Base-by-base conservation (phyloP, 2,797 vertebrate species). In the Pempheris klunzingeri region DNA sequence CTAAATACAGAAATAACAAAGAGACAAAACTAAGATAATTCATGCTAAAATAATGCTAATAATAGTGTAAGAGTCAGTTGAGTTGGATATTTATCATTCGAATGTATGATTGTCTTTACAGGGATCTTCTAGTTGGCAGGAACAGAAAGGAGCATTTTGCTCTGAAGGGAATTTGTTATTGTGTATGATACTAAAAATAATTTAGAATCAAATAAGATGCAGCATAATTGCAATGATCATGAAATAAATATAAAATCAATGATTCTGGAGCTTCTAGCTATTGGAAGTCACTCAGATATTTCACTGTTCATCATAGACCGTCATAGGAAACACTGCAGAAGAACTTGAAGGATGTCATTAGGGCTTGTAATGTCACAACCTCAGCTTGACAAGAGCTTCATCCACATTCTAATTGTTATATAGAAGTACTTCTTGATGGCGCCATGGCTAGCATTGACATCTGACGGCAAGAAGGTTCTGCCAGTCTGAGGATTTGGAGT, bases 191-290 rank as follows among this genome's bases (percentile, higher is more conserved):
- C 4, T 50, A n/a, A 44, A 61, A 52, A 39, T 15, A 24, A 39
- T 41, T 38, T 52, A 32, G 44, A 7, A 43, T 46, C 20, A 49
- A 65, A 46, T 53, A 10, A 74, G 62, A 61, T 62, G 18, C 17
- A 24, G 17, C 30, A 52, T 26, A 55, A 65, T 64, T 32, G 36
- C 52, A 50, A 24, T 57, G 26, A 59, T 22, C 22, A 38, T 14
- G 26, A 62, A 8, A 24, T 7, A 43, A 38, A 47, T 24, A 26
- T 41, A 13, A 17, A 53, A 60, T n/a, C 32, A 14, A 17, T 22
- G 4, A 59, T 49, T 63, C 10, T 54, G 5, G 36, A 74, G n/a
- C 3, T 65, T 4, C n/a, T 5, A 18, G 11, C n/a, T n/a, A 39
- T 26, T 41, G 11, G 58, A 59, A 41, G 26, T 20, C 12, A 38